Evolutionary conservation across 1,140 invertebrate genomes (phyloP), one percentile per base, ranked within the genome.

Genomic region (Dreissena rostriformis): DNA sequence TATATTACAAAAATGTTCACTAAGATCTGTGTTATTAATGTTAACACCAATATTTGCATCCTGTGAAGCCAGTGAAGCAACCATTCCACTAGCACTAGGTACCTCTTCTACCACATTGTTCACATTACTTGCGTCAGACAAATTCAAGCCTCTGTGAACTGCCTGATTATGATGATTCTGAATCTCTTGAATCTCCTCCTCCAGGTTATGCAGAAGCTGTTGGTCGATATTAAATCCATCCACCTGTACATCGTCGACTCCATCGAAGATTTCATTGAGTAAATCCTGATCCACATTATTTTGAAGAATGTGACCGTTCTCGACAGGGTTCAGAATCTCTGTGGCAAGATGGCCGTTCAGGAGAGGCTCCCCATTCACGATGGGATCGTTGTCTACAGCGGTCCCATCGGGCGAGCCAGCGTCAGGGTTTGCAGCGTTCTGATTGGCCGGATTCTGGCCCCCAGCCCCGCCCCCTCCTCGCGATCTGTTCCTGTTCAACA

Each of bases 371-470:
- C 84, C 53, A 74, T 87, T 14, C 89, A 79, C 6, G 91, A 79
- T 73, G 90, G 88, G 67, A 91, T 91, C 68, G 93, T 88, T 72
- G 71, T 76, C 77, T 19, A 51, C 79, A 66, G 76, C 57, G 6
- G 17, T 19, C 17, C 4, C 17, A 12, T 61, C 57, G 17, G 57
- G 17, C 2, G 57, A n/a, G 17, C 57, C 57, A n/a, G 57, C 12
- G 19, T 66, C 51, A n/a, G 17, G 24, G 51, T 61, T 65, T 63
- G 22, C 65, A 15, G 63, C 24, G n/a, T 67, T 51, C 12, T 66
- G 28, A 53, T 14, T 55, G 15, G 55, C 76, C 76, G 17, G 65
- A 63, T 39, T 29, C 28, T 83, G 71, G 15, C 51, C 51, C 65
- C 17, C 24, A 5, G 15, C 29, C 65, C n/a, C n/a, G 19, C 26